These are phyloP conservation scores for Plagodis dolabraria DNA, from an alignment of 2,888 invertebrate genomes.

Conservation along the genomic window DNA sequence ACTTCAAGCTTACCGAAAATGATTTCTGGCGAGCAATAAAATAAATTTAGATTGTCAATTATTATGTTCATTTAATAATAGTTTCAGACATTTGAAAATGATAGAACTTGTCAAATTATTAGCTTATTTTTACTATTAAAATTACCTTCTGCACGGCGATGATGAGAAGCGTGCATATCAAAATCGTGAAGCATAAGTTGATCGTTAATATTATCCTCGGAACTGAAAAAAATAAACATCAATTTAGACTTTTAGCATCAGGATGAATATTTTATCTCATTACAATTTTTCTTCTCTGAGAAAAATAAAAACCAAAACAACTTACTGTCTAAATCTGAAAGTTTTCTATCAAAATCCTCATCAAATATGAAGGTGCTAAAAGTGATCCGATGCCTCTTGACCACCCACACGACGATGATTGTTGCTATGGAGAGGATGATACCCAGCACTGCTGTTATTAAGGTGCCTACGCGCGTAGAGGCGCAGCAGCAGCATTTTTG, in stretches of 20 bases:
- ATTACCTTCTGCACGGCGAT: conserved; percentile 90
- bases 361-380: conserved; percentile 92
- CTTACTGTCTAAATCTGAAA: conserved; percentile 88
- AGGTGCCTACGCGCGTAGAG: conserved; percentile 89
- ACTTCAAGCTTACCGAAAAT: conserved; percentile 54
- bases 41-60: conserved; percentile 1
- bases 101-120: no score
- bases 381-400: conserved; percentile 84
- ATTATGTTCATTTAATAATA: background rate
- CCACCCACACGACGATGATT: conserved; percentile 88
- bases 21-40: conserved; percentile 52
- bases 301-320: conserved; percentile 27
- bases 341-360: conserved; percentile 75
- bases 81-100: background rate
- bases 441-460: conserved; percentile 89
- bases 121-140: background rate
- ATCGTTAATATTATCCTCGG: conserved; percentile 90
- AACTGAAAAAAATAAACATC: conserved; percentile 79
- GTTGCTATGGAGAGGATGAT: conserved; percentile 90
- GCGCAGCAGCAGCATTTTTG: conserved; percentile 89
- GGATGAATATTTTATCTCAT: no score
- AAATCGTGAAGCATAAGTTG: conserved; percentile 92
- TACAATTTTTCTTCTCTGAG: background rate
- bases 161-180: conserved; percentile 91
- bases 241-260: conserved; percentile 3